phyloP scores from a whole-genome alignment of 2,888 invertebrate species.

The Gymnosoma rotundatum region DNA sequence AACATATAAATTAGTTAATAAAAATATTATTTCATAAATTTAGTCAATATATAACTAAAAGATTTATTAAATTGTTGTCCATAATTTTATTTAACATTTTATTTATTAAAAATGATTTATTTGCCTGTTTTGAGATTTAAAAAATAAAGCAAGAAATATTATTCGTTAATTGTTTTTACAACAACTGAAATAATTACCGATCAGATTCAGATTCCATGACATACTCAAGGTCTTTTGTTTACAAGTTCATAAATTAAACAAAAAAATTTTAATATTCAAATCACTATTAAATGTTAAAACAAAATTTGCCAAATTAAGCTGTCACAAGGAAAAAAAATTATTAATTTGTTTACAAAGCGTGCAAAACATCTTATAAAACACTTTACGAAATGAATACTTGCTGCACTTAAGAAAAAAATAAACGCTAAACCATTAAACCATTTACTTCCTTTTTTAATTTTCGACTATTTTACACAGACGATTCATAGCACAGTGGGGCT shows the following conservation, averaged over 20 bases:
- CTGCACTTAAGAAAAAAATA: too few relatives aligned
- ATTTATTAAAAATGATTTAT: conserved; percentile 33
- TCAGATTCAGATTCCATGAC: conserved; percentile 53
- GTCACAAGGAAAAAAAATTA: conserved; percentile 51
- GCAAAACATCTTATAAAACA: neutral
- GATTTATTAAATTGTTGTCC: conserved; percentile 14
- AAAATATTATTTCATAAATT: neutral
- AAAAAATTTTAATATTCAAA: conserved; percentile 32
- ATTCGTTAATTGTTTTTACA: conserved; percentile 17
- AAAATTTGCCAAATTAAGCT: conserved; percentile 68
- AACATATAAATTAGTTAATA: conserved; percentile 30
- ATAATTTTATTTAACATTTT: conserved; percentile 16
- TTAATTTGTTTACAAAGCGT: conserved; percentile 32
- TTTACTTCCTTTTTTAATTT: too few relatives aligned
- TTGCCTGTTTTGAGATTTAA: neutral
- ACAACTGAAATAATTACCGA: conserved; percentile 41
- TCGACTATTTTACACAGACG: too few relatives aligned
- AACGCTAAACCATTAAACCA: too few relatives aligned
- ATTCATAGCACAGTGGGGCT: too few relatives aligned
- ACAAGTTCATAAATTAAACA: conserved; percentile 18
- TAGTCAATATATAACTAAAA: neutral
- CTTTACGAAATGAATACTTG: neutral
- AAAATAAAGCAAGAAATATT: conserved; percentile 1
- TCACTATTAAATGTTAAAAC: conserved; percentile 9
- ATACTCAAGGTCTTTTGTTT: conserved; percentile 74